Evolutionary conservation across 2,113 vertebrate genomes (phyloP).

Genomic region (Pseudopipra pipra): DNA sequence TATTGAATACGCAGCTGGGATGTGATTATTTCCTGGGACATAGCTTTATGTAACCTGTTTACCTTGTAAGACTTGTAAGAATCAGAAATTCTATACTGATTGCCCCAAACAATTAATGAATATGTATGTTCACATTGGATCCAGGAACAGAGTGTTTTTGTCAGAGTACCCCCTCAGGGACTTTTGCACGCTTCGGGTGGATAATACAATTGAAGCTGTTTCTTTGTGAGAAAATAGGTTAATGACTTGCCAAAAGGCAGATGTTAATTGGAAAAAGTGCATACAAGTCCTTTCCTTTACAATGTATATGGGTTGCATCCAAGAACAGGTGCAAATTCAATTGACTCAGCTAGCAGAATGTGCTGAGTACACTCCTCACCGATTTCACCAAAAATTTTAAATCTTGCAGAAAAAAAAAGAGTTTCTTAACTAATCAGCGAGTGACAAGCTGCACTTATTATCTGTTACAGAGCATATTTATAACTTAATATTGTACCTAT

Average conservation of each 20-base stretch:
- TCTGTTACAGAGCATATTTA: not conserved
- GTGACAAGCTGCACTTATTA: not conserved
- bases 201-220: constrained; percentile 53
- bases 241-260: constrained; percentile 64
- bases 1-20: not conserved
- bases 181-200: constrained; percentile 49
- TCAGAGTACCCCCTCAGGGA: constrained; percentile 38
- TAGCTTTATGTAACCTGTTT: constrained; percentile 47
- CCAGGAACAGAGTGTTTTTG: constrained; percentile 60
- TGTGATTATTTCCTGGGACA: not conserved
- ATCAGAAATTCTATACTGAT: constrained; percentile 36
- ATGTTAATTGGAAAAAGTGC: constrained; percentile 56
- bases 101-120: constrained; percentile 58
- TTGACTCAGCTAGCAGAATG: constrained; percentile 39
- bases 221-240: constrained; percentile 67
- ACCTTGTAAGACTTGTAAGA: constrained; percentile 33
- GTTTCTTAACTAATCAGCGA: not conserved
- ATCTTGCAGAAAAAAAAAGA: not conserved
- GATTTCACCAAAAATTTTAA: constrained; percentile 5
- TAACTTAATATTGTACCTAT: not conserved
- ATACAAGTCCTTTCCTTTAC: constrained; percentile 27
- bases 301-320: not conserved
- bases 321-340: constrained; percentile 51
- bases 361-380: constrained; percentile 6
- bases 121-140: constrained; percentile 17